Base-by-base conservation (phyloP, 2,113 vertebrate genomes). In the Osmerus mordax region DNA sequence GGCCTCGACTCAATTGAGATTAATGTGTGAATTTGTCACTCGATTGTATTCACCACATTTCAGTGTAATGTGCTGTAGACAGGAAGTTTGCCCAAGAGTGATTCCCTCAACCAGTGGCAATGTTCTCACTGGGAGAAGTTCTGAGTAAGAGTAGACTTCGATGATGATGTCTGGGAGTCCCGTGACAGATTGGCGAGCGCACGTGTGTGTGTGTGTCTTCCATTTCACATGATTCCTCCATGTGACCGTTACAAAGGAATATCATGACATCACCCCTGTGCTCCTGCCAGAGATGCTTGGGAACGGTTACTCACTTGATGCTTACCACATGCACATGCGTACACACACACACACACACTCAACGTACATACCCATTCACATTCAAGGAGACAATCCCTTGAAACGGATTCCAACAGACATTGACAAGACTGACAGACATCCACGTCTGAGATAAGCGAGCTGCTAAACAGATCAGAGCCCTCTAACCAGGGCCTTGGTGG, bases 71-170 rank as follows among this genome's bases (percentile, higher is more conserved):
- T 19, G 77, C 74, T 32, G 76, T 70, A 87, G 88, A 88, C 80
- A 55, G 83, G 75, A 84, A 82, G 82, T 87, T 87, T 82, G 85
- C 78, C 78, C 74, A 79, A 82, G 81, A 78, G 64, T 89, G 87
- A 90, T 75, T 90, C 86, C 84, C 86, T 76, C 85, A 87, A 72
- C 81, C 79, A 82, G 85, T 73, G 63, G 73, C 88, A 86, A 90
- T 81, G 82, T 87, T 69, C 88, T 77, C 80, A 71, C 74, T 72
- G 81, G 79, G 78, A 81, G 82, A 84, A 41, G 73, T 59, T 77
- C 67, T 81, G 85, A 81, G 80, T 81, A 73, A 81, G 85, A 81
- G 77, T 82, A 73, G 81, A 80, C 79, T 84, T 76, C 78, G 75
- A 83, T 76, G 78, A 68, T 68, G 76, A 78, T 80, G 86, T 86